Conservation (phyloP, 2,797 vertebrate genomes). For the Sebastes itinus region DNA sequence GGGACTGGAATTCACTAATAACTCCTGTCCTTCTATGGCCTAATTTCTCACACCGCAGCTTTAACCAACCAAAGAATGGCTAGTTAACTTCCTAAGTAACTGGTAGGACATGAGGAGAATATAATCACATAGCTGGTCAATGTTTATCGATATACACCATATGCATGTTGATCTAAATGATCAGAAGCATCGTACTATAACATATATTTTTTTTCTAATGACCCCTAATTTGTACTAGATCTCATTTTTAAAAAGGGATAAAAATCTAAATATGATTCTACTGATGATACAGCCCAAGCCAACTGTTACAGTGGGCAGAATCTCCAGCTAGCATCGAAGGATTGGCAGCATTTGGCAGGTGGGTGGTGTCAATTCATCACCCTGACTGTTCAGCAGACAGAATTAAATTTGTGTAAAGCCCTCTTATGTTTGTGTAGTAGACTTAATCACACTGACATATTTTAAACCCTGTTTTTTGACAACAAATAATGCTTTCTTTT, state of each 20-base stretch:
- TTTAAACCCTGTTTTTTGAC: background rate
- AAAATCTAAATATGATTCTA: background rate
- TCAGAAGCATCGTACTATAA: background rate
- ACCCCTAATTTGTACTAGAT: background rate
- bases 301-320: background rate
- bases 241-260: background rate
- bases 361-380: constrained; percentile 50
- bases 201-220: background rate
- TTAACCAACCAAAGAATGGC: background rate
- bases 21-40: constrained; percentile 55
- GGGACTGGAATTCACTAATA: constrained; percentile 60
- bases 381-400: constrained; percentile 3
- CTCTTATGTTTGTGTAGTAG: background rate
- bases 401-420: background rate
- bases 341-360: constrained; percentile 55
- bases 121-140: background rate
- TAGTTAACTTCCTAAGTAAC: background rate
- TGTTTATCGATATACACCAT: background rate
- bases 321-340: background rate
- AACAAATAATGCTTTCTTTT: background rate
- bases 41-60: constrained; percentile 62
- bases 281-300: background rate
- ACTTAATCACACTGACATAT: background rate
- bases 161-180: background rate
- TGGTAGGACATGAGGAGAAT: background rate